Evolutionary conservation across 2,888 invertebrate species (phyloP), one percentile per base, ranked within the genome.

Genomic region (Chrysopilus asiliformis): DNA sequence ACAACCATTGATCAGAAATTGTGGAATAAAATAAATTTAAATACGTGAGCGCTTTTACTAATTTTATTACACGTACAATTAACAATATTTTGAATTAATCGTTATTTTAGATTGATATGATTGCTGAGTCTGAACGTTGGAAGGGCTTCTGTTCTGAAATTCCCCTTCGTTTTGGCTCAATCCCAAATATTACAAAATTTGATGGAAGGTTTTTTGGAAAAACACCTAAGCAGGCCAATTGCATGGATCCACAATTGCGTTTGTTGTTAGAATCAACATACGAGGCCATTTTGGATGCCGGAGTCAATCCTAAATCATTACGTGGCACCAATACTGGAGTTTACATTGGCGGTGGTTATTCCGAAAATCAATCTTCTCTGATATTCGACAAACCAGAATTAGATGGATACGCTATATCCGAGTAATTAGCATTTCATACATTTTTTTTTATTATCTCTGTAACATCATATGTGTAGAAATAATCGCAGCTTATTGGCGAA

Each of bases 401-500:
- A 1, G 60, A 60, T 13, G 63, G 63, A 3, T 63, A 64, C 38
- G 64, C 64, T 29, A 60, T 63, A 10, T 64, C 63, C 3, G 63
- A 51, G 22, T 87, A 86, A 60, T 84, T 85, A 47, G 74, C 89
- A 42, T 86, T 89, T 4, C 89, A 93, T 89, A 91, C 62, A 74
- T 91, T 35, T 72, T 94, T 43, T 90, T 90, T 2, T 91, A 84
- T 59, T 79, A 79, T 64, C 70, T 94, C 42, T 90, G 90, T 18
- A 69, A 87, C 13, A 71, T 82, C 2, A 69, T 89, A 9, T 93
- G 94, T 63, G 89, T 91, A 0, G 94, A 0, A 74, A 91, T 30
- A 84, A 85, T 47, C 74, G 89, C 42, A 86, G 89, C 4, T 89
- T 93, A 87, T 71, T 91, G 54, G 82, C 91, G 10, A 89, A 91